Conservation (phyloP, 2,797 vertebrate species). For the Tragopan temminckii region DNA sequence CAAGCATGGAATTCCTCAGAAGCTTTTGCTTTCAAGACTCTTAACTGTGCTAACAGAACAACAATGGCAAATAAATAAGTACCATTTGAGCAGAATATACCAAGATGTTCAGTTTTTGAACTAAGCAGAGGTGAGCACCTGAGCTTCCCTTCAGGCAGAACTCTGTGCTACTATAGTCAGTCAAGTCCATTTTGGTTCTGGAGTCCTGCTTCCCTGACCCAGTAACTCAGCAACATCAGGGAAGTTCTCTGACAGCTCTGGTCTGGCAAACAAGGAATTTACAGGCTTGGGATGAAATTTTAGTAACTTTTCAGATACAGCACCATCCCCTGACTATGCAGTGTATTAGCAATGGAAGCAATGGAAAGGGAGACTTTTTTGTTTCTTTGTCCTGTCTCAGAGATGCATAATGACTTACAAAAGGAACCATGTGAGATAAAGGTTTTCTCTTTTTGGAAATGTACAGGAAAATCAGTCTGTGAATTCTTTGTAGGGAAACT, state of each 20-base stretch:
- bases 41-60: constrained; percentile 4
- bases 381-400: neutral
- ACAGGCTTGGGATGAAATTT: neutral
- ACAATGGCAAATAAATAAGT: constrained; percentile 23
- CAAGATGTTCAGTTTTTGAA: neutral
- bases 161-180: neutral
- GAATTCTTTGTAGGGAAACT: neutral
- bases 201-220: accelerated
- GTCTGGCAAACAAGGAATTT: neutral
- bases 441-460: neutral
- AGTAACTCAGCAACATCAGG: neutral
- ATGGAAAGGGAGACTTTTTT: neutral
- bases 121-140: neutral
- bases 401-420: neutral
- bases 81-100: neutral
- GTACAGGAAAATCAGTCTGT: neutral
- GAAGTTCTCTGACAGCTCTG: neutral
- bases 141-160: neutral
- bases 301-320: neutral
- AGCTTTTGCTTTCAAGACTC: constrained; percentile 9
- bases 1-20: constrained; percentile 17
- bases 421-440: neutral
- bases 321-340: neutral
- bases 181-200: neutral
- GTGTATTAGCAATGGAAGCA: neutral